Percentiles rank a stretch among this genome's conserved stretches.
Conservation (phyloP, 2,113 vertebrate species). For the Motacilla alba region DNA sequence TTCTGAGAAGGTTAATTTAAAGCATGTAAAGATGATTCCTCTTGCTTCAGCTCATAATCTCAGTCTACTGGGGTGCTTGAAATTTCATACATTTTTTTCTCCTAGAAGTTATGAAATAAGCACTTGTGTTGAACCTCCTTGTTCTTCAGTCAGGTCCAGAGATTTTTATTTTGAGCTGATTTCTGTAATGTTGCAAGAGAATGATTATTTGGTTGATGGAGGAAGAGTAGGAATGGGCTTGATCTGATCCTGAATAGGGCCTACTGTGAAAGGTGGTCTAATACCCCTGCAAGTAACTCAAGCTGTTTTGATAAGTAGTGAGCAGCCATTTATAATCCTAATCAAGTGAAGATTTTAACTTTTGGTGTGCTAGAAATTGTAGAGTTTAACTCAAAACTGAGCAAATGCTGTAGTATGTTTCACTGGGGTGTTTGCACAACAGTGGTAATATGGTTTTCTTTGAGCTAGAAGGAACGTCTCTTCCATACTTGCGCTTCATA, state of each 20-base stretch:
- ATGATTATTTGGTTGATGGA: background rate
- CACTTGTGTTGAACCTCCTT: background rate
- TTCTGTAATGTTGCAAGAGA: background rate
- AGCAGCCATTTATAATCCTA: background rate
- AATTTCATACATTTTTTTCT: background rate
- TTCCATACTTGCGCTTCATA: background rate
- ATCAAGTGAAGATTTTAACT: background rate
- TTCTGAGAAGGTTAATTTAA: slow-evolving; percentile 47
- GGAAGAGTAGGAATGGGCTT: background rate
- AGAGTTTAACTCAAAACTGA: background rate
- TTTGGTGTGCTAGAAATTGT: background rate
- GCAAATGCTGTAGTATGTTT: background rate
- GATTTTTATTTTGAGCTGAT: background rate
- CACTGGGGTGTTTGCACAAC: background rate
- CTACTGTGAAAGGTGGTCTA: background rate
- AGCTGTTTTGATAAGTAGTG: background rate
- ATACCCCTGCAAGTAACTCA: background rate
- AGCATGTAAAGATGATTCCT: slow-evolving; percentile 29
- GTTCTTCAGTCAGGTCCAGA: background rate
- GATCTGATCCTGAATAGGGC: background rate
- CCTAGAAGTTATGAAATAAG: background rate
- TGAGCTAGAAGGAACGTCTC: background rate
- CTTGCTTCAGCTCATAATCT: slow-evolving; percentile 4
- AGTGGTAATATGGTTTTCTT: background rate
- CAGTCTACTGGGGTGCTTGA: background rate